phyloP scores from a whole-genome alignment of 1,140 invertebrate species.

The Scaptomyza pallida region DNA sequence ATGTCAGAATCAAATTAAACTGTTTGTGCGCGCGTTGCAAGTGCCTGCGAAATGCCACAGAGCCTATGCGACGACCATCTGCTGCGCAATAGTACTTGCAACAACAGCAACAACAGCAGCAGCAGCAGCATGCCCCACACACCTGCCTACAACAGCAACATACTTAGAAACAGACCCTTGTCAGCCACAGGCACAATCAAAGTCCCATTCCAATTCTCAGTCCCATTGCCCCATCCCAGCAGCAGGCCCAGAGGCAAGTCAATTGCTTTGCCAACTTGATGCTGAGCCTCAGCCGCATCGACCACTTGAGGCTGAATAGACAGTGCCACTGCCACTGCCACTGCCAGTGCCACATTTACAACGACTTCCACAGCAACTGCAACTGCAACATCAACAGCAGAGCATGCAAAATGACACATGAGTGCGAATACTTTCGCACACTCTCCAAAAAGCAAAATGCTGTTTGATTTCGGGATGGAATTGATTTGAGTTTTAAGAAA shows the following conservation, averaged over 20 bases:
- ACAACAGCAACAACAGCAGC: too few relatives aligned
- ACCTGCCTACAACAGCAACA: not conserved
- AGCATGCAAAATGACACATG: slow-evolving; percentile 14
- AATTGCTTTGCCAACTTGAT: slow-evolving; percentile 68
- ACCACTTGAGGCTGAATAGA: slow-evolving; percentile 26
- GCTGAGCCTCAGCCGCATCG: slow-evolving; percentile 13
- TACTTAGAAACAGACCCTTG: slow-evolving; percentile 7
- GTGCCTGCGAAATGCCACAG: slow-evolving; percentile 5
- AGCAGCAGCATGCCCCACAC: too few relatives aligned
- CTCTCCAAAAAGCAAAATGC: not conserved
- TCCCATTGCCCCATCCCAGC: not conserved
- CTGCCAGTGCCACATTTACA: not conserved
- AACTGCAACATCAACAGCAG: not conserved
- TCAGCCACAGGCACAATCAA: slow-evolving; percentile 4
- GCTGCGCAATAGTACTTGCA: not conserved
- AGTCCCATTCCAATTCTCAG: not conserved
- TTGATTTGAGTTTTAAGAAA: too few relatives aligned
- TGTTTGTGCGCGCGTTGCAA: slow-evolving; percentile 1
- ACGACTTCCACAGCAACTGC: not conserved
- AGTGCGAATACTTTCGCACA: not conserved
- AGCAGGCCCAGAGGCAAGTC: slow-evolving; percentile 10
- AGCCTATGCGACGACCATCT: not conserved
- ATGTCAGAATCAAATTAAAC: slow-evolving; percentile 41
- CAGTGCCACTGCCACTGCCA: slow-evolving; percentile 21
- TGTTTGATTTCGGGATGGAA: too few relatives aligned